These are phyloP conservation scores for Nymphalis urticae DNA, from an alignment of 2,888 invertebrate genomes.

Conservation along the genomic window DNA sequence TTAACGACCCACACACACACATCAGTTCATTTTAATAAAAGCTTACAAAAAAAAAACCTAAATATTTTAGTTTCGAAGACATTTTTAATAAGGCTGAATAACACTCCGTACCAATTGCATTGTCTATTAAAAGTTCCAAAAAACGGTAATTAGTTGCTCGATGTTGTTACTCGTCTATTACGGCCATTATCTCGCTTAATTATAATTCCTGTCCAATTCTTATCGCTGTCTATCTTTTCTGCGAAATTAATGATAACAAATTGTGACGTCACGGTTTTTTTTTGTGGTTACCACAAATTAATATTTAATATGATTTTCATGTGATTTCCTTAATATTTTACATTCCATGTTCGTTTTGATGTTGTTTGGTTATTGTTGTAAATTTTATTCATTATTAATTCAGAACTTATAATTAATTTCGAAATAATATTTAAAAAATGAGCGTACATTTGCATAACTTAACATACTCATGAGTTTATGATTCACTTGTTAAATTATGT, in stretches of 20 bases:
- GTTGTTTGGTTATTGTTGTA: too few species aligned
- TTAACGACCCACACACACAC: too few species aligned
- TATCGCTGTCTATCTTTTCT: conserved; percentile 42
- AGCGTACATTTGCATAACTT: too few species aligned
- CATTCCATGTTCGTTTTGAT: background rate
- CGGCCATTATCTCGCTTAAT: conserved; percentile 39
- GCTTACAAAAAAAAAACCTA: background rate
- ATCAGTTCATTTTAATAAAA: background rate
- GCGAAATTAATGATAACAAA: conserved; percentile 36
- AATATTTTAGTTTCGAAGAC: background rate
- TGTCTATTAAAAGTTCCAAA: conserved; percentile 27
- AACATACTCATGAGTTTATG: too few species aligned
- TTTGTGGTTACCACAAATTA: conserved; percentile 11
- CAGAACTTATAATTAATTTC: background rate
- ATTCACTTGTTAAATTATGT: too few species aligned
- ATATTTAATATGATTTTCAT: background rate
- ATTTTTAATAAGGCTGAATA: conserved; percentile 7
- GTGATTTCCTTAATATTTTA: background rate
- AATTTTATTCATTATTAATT: background rate
- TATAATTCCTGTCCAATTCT: conserved; percentile 40
- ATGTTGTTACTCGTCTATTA: conserved; percentile 28
- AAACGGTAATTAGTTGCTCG: conserved; percentile 30
- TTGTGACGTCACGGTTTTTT: conserved; percentile 33
- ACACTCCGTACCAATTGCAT: background rate
- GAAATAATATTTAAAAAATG: background rate